phyloP scores from a whole-genome alignment of 1,140 invertebrate genomes.

The Caenorhabditis remanei region DNA sequence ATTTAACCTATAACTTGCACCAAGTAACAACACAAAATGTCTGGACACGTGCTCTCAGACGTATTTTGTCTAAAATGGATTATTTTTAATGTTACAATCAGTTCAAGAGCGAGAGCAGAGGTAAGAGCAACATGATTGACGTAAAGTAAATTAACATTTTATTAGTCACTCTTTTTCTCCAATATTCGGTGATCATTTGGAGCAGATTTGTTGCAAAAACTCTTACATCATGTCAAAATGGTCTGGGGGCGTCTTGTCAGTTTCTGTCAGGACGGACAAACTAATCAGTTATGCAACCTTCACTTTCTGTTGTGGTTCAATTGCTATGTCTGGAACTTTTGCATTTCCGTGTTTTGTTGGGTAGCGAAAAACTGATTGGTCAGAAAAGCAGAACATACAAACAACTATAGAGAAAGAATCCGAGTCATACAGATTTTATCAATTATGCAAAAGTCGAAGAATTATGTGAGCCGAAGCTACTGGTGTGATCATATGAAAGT shows the following conservation, averaged over 20 bases:
- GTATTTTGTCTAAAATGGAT: neutral
- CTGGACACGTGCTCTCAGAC: neutral
- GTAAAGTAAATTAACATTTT: neutral
- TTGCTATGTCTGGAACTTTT: too few species aligned
- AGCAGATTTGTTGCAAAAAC: slow-evolving; percentile 4
- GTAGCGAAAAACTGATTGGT: too few species aligned
- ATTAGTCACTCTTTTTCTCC: neutral
- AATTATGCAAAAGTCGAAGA: too few species aligned
- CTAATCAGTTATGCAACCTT: neutral
- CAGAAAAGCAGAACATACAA: too few species aligned
- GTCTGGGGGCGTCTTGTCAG: neutral
- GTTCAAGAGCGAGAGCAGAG: neutral
- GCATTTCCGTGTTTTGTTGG: too few species aligned
- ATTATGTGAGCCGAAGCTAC: too few species aligned
- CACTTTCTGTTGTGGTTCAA: neutral
- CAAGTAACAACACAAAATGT: neutral
- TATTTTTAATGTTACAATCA: slow-evolving; percentile 8
- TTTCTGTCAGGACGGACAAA: neutral
- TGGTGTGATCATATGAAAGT: too few species aligned
- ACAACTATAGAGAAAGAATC: too few species aligned
- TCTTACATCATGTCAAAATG: neutral
- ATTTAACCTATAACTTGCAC: neutral
- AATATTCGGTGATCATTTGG: neutral
- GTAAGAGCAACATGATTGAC: neutral
- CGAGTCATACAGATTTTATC: too few species aligned